Conservation (phyloP, 1,140 invertebrate species). For the Penaeus indicus region DNA sequence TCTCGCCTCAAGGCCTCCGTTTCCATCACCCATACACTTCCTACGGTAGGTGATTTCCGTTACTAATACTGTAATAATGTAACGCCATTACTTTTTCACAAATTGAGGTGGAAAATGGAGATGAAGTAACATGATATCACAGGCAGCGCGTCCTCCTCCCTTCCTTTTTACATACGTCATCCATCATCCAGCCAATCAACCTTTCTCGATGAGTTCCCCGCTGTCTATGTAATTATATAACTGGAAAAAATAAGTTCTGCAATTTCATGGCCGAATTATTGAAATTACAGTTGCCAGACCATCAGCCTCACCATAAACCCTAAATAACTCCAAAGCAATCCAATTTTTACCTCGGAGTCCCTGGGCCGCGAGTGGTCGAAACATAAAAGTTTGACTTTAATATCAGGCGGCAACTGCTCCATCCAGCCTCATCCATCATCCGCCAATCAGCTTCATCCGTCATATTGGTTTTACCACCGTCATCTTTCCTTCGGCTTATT, state of each 20-base stretch:
- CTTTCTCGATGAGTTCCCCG: not conserved
- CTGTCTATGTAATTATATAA: slow-evolving; percentile 36
- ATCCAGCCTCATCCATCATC: slow-evolving; percentile 25
- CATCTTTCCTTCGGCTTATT: slow-evolving; percentile 2
- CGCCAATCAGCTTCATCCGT: slow-evolving; percentile 38
- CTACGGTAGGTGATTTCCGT: no score
- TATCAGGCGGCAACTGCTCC: not conserved
- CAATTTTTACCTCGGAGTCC: no score
- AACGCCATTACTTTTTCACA: no score
- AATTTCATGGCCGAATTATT: slow-evolving; percentile 44
- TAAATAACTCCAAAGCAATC: no score
- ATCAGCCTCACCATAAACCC: not conserved
- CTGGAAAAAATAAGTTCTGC: slow-evolving; percentile 31
- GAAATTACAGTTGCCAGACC: slow-evolving; percentile 13
- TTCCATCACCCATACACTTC: no score
- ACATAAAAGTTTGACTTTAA: no score
- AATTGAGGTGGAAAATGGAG: no score
- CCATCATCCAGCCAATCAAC: slow-evolving; percentile 42
- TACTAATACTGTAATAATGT: no score
- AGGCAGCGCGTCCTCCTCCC: not conserved
- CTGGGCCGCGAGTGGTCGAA: no score
- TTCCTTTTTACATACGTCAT: slow-evolving; percentile 21
- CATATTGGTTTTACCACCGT: slow-evolving; percentile 30
- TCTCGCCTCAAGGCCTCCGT: no score
- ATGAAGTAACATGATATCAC: not conserved